Evolutionary conservation across 2,797 vertebrate genomes (phyloP).

Genomic region (Percopsis omiscomaycus): DNA sequence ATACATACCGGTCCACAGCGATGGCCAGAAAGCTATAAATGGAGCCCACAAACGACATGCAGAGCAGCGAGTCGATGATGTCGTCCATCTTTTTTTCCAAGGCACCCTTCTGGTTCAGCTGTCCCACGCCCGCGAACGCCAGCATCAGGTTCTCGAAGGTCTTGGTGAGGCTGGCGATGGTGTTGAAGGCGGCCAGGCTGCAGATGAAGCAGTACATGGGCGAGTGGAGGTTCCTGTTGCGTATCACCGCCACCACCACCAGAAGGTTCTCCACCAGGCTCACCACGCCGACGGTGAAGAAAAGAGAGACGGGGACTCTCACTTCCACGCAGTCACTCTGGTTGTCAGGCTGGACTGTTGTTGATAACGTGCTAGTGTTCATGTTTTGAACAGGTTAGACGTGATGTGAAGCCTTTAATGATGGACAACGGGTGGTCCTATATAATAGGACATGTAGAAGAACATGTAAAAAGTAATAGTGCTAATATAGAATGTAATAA

Average conservation of each 20-base stretch:
- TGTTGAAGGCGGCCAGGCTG: constrained; percentile 92
- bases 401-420: background rate
- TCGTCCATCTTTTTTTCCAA: constrained; percentile 85
- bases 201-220: constrained; percentile 98
- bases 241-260: constrained; percentile 86
- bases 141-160: constrained; percentile 89
- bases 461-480: too few species aligned
- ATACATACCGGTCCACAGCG: constrained; percentile 84
- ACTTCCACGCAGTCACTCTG: constrained; percentile 82
- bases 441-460: too few species aligned
- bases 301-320: constrained; percentile 83
- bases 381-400: constrained; percentile 28
- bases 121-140: constrained; percentile 79
- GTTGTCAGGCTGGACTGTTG: constrained; percentile 24
- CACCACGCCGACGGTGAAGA: constrained; percentile 82
- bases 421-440: too few species aligned
- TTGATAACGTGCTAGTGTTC: constrained; percentile 20
- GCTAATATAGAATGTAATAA: too few species aligned
- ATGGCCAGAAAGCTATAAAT: constrained; percentile 92
- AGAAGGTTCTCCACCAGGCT: constrained; percentile 90
- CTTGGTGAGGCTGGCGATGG: constrained; percentile 88
- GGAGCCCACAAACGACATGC: constrained; percentile 89
- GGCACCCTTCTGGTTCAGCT: constrained; percentile 74
- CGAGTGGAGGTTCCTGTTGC: constrained; percentile 89
- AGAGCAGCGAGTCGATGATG: constrained; percentile 88